A percentile compares a stretch with the other conserved stretches of the same genome.
Evolutionary conservation across 2,888 invertebrate species (phyloP).

Genomic region (Orchestes rusci): DNA sequence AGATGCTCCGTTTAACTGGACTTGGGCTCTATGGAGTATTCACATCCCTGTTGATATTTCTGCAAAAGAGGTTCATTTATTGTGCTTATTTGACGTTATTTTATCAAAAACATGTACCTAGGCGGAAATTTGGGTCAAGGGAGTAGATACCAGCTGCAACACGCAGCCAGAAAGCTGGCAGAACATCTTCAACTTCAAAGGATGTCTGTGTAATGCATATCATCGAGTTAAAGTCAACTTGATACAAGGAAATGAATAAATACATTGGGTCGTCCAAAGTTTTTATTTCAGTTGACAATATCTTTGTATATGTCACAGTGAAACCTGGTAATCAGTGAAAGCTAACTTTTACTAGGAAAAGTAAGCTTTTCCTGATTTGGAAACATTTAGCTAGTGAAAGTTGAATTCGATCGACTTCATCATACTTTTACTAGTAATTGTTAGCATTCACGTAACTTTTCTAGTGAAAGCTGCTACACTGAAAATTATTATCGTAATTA

Average conservation of each 20-base stretch:
- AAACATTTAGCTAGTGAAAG: too few species aligned
- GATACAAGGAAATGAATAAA: neutral
- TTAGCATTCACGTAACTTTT: too few species aligned
- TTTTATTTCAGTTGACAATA: too few species aligned
- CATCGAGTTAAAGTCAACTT: neutral
- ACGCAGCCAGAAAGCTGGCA: neutral
- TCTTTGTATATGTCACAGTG: too few species aligned
- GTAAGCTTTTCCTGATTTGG: too few species aligned
- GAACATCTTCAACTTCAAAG: neutral
- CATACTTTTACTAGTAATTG: too few species aligned
- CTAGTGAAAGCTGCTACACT: too few species aligned
- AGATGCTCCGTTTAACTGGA: slow-evolving; percentile 69
- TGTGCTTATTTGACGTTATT: neutral
- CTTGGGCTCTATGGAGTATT: slow-evolving; percentile 84
- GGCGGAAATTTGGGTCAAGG: neutral
- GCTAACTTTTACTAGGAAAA: too few species aligned
- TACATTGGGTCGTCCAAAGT: too few species aligned
- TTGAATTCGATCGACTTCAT: too few species aligned
- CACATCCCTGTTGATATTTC: slow-evolving; percentile 52
- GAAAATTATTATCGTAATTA: too few species aligned
- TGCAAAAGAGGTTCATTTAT: slow-evolving; percentile 13
- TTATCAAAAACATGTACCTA: neutral
- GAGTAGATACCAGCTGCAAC: neutral
- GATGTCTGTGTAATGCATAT: neutral
- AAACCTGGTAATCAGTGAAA: too few species aligned